Percentiles rank a stretch among this genome's conserved stretches.
Conservation (phyloP, 1,140 invertebrate species). For the Pogonomyrmex barbatus region DNA sequence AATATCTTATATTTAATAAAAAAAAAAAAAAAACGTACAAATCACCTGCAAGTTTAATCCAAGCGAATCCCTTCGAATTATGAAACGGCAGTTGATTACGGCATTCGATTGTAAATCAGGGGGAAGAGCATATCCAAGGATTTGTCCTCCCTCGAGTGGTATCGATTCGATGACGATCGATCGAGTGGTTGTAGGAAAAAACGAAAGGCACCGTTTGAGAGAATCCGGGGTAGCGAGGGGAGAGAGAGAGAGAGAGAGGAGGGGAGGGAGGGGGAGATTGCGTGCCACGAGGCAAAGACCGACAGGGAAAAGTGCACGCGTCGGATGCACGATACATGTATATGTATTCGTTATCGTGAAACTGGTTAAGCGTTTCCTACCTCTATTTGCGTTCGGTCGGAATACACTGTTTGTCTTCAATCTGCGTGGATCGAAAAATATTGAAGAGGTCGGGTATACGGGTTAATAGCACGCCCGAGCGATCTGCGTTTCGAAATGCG, state of each 20-base stretch:
- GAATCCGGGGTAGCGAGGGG: background rate
- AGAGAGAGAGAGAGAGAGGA: too few relatives aligned
- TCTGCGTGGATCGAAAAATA: conserved; percentile 61
- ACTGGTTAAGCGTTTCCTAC: conserved; percentile 60
- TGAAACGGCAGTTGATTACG: background rate
- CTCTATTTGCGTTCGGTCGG: conserved; percentile 66
- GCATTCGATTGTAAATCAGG: background rate
- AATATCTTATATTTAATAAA: background rate
- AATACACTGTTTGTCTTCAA: conserved; percentile 64
- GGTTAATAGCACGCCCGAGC: conserved; percentile 57
- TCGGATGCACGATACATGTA: conserved; percentile 15
- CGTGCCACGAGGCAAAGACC: background rate
- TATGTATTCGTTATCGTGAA: conserved; percentile 33
- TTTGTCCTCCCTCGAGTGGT: background rate
- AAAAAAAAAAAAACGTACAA: background rate
- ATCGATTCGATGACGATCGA: conserved; percentile 33
- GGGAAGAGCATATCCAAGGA: background rate
- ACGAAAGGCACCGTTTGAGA: background rate
- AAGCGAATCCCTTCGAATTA: background rate
- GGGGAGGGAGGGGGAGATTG: background rate
- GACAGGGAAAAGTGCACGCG: conserved; percentile 8
- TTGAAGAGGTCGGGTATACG: conserved; percentile 55
- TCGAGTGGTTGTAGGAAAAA: conserved; percentile 7
- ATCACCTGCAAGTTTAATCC: background rate
- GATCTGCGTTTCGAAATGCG: conserved; percentile 14